Percentiles rank a stretch among this genome's conserved stretches.
phyloP scores from a whole-genome alignment of 2,888 invertebrate genomes.

The Aleiodes leptofemur region DNA sequence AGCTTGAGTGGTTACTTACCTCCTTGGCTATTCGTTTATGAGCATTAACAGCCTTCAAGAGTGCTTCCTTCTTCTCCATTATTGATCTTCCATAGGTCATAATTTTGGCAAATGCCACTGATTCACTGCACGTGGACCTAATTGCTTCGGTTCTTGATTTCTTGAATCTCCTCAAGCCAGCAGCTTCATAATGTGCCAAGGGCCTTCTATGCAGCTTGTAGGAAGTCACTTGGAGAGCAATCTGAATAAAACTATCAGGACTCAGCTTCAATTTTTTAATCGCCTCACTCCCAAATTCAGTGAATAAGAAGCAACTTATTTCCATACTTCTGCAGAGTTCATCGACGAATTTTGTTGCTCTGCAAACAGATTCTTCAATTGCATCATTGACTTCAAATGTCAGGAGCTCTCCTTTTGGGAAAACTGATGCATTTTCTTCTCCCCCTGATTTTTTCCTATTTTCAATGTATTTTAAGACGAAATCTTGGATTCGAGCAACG shows the following conservation, averaged over 20 bases:
- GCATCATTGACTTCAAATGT: constrained; percentile 77
- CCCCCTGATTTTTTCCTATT: constrained; percentile 72
- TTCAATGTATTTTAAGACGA: constrained; percentile 84
- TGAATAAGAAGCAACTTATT: constrained; percentile 87
- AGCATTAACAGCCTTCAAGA: too few species aligned
- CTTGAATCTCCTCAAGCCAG: constrained; percentile 88
- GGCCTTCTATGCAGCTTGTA: constrained; percentile 82
- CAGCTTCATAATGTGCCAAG: constrained; percentile 94
- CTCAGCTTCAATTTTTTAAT: constrained; percentile 92
- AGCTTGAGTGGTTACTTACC: too few species aligned
- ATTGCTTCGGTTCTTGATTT: constrained; percentile 96
- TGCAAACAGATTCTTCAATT: constrained; percentile 79
- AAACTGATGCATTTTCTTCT: constrained; percentile 67
- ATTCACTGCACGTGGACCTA: constrained; percentile 91
- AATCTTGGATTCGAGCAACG: constrained; percentile 90
- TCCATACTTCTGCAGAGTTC: constrained; percentile 87
- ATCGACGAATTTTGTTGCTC: constrained; percentile 81
- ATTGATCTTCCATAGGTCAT: constrained; percentile 62
- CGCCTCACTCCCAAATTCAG: constrained; percentile 90
- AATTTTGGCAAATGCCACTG: constrained; percentile 85
- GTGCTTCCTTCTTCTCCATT: too few species aligned
- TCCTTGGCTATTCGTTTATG: too few species aligned
- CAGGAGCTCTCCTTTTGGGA: constrained; percentile 74
- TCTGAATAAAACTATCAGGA: constrained; percentile 96
- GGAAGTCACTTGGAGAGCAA: constrained; percentile 94